Percentiles rank a stretch among this genome's conserved stretches.
Conservation (phyloP, 2,888 invertebrate genomes). For the Margaritifera margaritifera region DNA sequence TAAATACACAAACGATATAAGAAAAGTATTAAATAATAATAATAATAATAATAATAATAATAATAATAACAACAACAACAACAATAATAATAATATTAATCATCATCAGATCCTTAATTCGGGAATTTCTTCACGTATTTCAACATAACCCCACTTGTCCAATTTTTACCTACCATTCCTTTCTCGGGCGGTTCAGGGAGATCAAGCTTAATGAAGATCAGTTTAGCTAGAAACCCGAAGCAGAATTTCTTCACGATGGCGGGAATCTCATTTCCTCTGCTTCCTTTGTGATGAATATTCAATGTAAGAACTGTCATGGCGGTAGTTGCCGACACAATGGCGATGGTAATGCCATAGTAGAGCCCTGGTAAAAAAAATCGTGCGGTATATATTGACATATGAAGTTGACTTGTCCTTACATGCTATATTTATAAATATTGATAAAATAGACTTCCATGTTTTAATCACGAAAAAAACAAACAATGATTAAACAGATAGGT, state of each 20-base stretch:
- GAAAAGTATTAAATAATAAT: no score
- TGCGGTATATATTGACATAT: neutral
- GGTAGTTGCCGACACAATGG: conserved; percentile 75
- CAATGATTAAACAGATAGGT: no score
- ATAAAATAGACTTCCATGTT: neutral
- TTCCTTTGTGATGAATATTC: conserved; percentile 82
- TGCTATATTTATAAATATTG: neutral
- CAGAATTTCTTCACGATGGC: conserved; percentile 81
- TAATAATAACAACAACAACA: no score
- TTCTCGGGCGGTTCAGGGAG: conserved; percentile 44
- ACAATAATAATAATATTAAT: no score
- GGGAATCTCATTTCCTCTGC: conserved; percentile 86
- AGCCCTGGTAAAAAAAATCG: conserved; percentile 70
- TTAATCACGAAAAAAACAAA: no score
- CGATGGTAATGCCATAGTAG: conserved; percentile 78
- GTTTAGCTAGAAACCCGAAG: conserved; percentile 81
- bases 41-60: no score
- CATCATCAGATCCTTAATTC: neutral
- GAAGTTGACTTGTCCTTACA: neutral
- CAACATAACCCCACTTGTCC: neutral
- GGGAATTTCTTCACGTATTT: neutral
- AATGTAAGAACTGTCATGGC: conserved; percentile 75
- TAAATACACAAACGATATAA: no score
- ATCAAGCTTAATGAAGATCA: conserved; percentile 64
- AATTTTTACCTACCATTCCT: conserved; percentile 41